Evolutionary conservation across 2,888 invertebrate genomes (phyloP), one percentile per base, ranked within the genome.

Genomic region (Frankliniella fusca): DNA sequence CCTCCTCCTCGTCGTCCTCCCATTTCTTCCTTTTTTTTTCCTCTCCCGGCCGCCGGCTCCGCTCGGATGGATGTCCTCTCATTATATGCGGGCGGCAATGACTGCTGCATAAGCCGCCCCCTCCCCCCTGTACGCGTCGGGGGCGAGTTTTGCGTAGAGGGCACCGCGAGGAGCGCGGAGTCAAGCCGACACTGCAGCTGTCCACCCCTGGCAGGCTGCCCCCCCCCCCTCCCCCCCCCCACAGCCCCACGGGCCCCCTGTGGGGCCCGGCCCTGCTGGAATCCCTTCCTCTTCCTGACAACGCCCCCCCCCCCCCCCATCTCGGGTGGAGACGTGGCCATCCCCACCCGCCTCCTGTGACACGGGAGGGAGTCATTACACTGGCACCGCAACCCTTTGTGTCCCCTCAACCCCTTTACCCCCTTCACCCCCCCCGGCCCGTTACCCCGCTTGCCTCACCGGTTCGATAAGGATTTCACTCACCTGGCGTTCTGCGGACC

Each of bases 401-500:
- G 23, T 10, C 23, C 23, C 27, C n/a, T n/a, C n/a, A n/a, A n/a
- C n/a, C 70, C 70, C 27, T 3, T 15, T 18, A 18, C 18, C 61
- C 61, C 18, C 15, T 18, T 15, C 61, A 61, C 61, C 20, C 54
- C 54, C 54, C 54, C 54, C n/a, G n/a, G n/a, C n/a, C n/a, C n/a
- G n/a, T 20, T 20, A 54, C 54, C 50, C 50, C 50, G 10, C 50
- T 50, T 15, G 15, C 50, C 50, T 50, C 15, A 50, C 15, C 10
- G 61, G 61, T 15, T 61, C n/a, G 61, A 61, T 61, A 18, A 15
- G 61, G 61, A 15, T 61, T 38, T 61, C n/a, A 87, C 89, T 90
- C 89, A 96, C 96, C 96, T 93, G 84, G 95, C 94, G 87, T 95
- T 95, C 86, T 95, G 93, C 54, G 96, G 95, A 81, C 96, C 96